phyloP scores from a whole-genome alignment of 2,113 vertebrate species.

The Porphyrio hochstetteri region DNA sequence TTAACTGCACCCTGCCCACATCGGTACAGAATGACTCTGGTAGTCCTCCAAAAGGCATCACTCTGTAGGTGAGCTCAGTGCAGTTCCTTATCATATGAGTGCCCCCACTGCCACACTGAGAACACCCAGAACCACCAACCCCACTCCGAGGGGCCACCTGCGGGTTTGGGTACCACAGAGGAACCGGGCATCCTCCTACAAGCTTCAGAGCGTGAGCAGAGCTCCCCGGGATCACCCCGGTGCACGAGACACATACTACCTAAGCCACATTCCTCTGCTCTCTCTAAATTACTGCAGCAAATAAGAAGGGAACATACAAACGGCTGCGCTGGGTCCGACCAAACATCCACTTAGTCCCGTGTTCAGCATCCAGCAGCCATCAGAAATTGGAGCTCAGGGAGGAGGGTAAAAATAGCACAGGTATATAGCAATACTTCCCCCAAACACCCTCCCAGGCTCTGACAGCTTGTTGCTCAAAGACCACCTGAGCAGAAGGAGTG shows the following conservation, averaged over 20 bases:
- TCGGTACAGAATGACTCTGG: not conserved
- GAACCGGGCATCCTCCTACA: rapidly evolving
- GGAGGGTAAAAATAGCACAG: not conserved
- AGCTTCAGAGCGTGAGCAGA: rapidly evolving
- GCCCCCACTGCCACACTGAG: rapidly evolving
- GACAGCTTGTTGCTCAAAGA: not conserved
- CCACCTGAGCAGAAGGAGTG: not conserved
- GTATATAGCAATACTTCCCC: not conserved
- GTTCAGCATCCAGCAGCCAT: not conserved
- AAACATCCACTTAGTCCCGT: rapidly evolving
- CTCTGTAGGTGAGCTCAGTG: not conserved
- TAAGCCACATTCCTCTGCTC: not conserved
- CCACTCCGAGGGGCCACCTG: not conserved
- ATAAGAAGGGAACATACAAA: not conserved
- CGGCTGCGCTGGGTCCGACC: not conserved
- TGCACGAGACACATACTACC: not conserved
- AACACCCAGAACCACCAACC: not conserved
- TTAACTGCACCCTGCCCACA: not conserved
- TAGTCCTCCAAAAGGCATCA: not conserved
- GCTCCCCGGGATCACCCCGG: rapidly evolving
- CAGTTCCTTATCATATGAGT: rapidly evolving
- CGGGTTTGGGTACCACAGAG: rapidly evolving
- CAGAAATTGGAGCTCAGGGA: not conserved
- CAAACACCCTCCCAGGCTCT: not conserved
- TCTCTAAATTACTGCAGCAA: not conserved